These are phyloP conservation scores for Scomber colias DNA, from an alignment of 2,113 vertebrate species.

Conservation along the genomic window DNA sequence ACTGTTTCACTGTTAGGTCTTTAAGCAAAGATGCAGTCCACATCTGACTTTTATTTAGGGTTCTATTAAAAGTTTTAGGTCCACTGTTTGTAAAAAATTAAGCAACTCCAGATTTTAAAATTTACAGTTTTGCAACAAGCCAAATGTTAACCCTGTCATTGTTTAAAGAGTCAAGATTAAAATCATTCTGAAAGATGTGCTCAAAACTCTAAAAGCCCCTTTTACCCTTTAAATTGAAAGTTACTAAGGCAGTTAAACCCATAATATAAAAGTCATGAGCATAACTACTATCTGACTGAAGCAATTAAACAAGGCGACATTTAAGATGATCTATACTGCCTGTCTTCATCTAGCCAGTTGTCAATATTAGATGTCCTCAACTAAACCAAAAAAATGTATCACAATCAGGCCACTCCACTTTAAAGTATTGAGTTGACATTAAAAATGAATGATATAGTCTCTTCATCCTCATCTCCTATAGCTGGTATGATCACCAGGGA, in stretches of 20 bases:
- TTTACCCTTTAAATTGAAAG: constrained; percentile 79
- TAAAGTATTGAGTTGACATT: constrained; percentile 83
- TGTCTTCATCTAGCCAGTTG: constrained; percentile 75
- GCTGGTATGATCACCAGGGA: constrained; percentile 79
- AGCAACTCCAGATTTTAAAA: constrained; percentile 25
- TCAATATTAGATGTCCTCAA: constrained; percentile 83
- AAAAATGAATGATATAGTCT: constrained; percentile 84
- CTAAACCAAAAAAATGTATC: constrained; percentile 74
- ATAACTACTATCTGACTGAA: constrained; percentile 77
- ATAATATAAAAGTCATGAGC: constrained; percentile 78
- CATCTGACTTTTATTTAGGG: background rate
- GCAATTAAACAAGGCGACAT: constrained; percentile 81
- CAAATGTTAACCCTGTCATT: constrained; percentile 61
- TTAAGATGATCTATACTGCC: constrained; percentile 80
- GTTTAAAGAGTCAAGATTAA: constrained; percentile 69
- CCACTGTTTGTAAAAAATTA: constrained; percentile 17
- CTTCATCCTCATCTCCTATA: constrained; percentile 73
- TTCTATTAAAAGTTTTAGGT: background rate
- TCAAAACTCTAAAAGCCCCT: constrained; percentile 63
- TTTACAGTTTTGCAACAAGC: constrained; percentile 38
- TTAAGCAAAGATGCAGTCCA: background rate
- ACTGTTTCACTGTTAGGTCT: background rate
- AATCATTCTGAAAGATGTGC: constrained; percentile 51
- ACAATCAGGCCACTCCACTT: constrained; percentile 75
- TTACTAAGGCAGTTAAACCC: constrained; percentile 74